Percentiles rank a stretch among this genome's conserved stretches.
Conservation (phyloP, 1,140 invertebrate species). For the Pomacea maculata region DNA sequence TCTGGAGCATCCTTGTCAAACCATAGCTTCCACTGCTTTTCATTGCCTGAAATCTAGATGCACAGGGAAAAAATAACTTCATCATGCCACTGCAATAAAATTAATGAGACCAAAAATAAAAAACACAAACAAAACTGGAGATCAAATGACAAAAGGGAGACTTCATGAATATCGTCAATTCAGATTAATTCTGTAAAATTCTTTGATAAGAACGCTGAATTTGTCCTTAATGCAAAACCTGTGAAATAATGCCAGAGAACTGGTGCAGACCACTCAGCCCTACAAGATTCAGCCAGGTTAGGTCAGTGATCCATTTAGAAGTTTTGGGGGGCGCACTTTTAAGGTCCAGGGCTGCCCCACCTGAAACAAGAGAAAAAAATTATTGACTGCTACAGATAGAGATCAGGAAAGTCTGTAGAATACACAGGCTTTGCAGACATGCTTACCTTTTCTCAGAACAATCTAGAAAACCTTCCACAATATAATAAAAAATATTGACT, state of each 20-base stretch:
- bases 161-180: neutral
- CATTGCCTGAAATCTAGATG: constrained; percentile 74
- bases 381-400: too few relatives aligned
- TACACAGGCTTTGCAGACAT: too few relatives aligned
- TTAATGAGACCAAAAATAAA: neutral
- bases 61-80: neutral
- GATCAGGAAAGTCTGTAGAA: too few relatives aligned
- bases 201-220: neutral
- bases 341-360: constrained; percentile 91
- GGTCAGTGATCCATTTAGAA: constrained; percentile 93
- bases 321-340: constrained; percentile 94
- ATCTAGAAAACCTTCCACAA: too few relatives aligned
- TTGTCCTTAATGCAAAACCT: constrained; percentile 67
- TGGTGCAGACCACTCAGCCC: constrained; percentile 86
- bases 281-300: constrained; percentile 95
- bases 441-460: too few relatives aligned
- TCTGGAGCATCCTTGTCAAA: constrained; percentile 94
- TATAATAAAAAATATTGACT: too few relatives aligned
- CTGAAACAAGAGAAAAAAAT: constrained; percentile 46
- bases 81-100: neutral
- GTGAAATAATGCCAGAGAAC: constrained; percentile 83
- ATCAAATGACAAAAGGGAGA: neutral
- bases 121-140: neutral
- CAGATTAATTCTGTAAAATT: neutral
- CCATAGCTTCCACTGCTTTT: constrained; percentile 87